Evolutionary conservation across 2,797 vertebrate species (phyloP), one percentile per base, ranked within the genome.

Genomic region (Podarcis lilfordi): DNA sequence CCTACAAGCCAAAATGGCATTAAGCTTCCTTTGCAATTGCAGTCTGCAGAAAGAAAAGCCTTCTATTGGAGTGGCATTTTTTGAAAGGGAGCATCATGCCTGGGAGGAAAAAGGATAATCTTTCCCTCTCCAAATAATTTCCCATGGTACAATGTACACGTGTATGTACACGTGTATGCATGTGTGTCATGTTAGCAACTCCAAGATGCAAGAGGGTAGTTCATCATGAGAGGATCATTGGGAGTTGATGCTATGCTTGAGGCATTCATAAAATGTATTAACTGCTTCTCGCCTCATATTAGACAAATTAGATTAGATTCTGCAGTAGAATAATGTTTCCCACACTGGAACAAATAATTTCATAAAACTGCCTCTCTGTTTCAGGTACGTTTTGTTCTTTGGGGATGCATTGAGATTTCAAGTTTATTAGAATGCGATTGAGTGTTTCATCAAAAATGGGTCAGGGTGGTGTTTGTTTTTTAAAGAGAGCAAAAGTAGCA

Each of bases 341-440:
- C 83, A 79, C 85, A 77, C 43, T 71, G 40, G 77, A 84, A 88
- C 90, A 78, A 69, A 61, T 80, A 89, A 80, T 55, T 77, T 84
- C 79, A 79, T 87, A 89, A 95, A 94, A 89, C 79, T 74, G 89
- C 92, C 96, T 95, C 95, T 96, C 94, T 40, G 92, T 92, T 92
- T 92, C 95, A 91, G 91, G 84, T 94, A 91, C 80, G 89, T 61
- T 78, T 91, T 87, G 81, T 80, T 43, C 17, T 82, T 77, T 19
- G 13, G 43, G 50, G 27, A 10, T 78, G 11, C 19, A 55, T 84
- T 59, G 43, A 45, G 13, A 68, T 50, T 75, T 76, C 43, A 76
- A 45, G 13, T 74, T 64, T 45, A 61, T 37, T 21, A 66, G 13
- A 45, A 68, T 80, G 32, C 29, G 23, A 55, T 88, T 85, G 69